Evolutionary conservation across 2,888 invertebrate genomes (phyloP).

Genomic region (Mythimna lalbum): DNA sequence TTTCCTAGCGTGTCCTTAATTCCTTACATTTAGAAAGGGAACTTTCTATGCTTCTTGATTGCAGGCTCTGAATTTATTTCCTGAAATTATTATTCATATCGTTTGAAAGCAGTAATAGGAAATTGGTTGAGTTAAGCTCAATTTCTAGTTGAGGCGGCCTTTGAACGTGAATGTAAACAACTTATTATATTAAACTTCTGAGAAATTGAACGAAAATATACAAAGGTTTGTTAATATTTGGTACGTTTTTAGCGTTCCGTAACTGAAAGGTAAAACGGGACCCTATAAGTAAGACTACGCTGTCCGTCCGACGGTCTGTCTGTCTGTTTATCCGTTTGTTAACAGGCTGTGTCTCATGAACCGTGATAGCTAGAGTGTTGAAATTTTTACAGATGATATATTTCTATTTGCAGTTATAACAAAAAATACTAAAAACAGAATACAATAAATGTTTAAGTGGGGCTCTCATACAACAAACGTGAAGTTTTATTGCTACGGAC

Average conservation of each 20-base stretch:
- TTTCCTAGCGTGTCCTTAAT: background rate
- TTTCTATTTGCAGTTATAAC: too few relatives aligned
- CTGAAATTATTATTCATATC: slow-evolving; percentile 29
- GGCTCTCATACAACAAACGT: too few relatives aligned
- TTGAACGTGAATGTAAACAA: slow-evolving; percentile 10
- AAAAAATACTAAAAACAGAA: too few relatives aligned
- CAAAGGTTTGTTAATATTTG: background rate
- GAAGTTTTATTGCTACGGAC: too few relatives aligned
- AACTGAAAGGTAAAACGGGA: too few relatives aligned
- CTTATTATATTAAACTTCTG: background rate
- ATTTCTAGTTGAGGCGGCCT: background rate
- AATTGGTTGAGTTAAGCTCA: background rate
- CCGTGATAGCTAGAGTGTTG: too few relatives aligned
- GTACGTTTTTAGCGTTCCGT: background rate
- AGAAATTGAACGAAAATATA: background rate
- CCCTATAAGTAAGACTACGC: too few relatives aligned
- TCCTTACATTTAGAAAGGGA: background rate
- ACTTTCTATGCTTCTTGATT: slow-evolving; percentile 24
- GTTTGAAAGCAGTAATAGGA: slow-evolving; percentile 9
- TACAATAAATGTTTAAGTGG: too few relatives aligned
- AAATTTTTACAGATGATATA: too few relatives aligned
- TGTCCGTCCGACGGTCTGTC: too few relatives aligned
- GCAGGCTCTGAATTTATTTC: slow-evolving; percentile 5
- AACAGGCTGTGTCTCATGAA: too few relatives aligned
- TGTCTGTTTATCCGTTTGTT: too few relatives aligned